These are phyloP conservation scores for Pachycephus smyrnensis DNA, from an alignment of 2,888 invertebrate genomes.

Conservation along the genomic window DNA sequence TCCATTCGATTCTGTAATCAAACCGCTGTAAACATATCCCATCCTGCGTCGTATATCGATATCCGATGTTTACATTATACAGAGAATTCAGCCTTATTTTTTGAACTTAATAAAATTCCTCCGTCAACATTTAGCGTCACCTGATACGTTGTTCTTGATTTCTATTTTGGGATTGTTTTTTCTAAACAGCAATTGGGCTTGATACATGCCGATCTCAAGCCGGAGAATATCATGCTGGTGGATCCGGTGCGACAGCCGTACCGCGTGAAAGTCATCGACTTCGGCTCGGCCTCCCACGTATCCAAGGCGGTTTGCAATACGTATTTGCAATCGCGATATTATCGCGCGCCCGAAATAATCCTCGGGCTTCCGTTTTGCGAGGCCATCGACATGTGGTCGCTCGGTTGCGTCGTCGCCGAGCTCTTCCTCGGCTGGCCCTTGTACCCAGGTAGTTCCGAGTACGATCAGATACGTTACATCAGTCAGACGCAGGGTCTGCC, in stretches of 20 bases:
- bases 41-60: not conserved
- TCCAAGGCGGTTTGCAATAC: slow-evolving; percentile 99
- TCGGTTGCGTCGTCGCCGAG: slow-evolving; percentile 99
- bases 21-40: not conserved
- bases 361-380: slow-evolving; percentile 98
- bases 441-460: slow-evolving; percentile 99
- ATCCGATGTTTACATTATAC: not conserved
- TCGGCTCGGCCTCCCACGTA: slow-evolving; percentile 99
- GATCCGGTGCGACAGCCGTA: slow-evolving; percentile 98
- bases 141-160: slow-evolving; percentile 8
- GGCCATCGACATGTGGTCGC: slow-evolving; percentile 99
- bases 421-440: slow-evolving; percentile 99
- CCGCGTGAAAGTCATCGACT: slow-evolving; percentile 99
- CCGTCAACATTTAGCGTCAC: not conserved
- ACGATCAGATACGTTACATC: slow-evolving; percentile 98
- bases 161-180: slow-evolving; percentile 26
- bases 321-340: slow-evolving; percentile 98
- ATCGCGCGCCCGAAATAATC: slow-evolving; percentile 97
- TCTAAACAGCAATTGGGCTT: slow-evolving; percentile 91
- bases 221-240: slow-evolving; percentile 99
- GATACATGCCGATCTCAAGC: slow-evolving; percentile 99
- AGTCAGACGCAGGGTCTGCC: slow-evolving; percentile 98
- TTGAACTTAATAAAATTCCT: not conserved
- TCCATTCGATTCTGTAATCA: not conserved
- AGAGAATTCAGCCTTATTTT: not conserved